These are phyloP conservation scores for Drosophila helvetica DNA, from an alignment of 2,888 invertebrate genomes.

Conservation along the genomic window DNA sequence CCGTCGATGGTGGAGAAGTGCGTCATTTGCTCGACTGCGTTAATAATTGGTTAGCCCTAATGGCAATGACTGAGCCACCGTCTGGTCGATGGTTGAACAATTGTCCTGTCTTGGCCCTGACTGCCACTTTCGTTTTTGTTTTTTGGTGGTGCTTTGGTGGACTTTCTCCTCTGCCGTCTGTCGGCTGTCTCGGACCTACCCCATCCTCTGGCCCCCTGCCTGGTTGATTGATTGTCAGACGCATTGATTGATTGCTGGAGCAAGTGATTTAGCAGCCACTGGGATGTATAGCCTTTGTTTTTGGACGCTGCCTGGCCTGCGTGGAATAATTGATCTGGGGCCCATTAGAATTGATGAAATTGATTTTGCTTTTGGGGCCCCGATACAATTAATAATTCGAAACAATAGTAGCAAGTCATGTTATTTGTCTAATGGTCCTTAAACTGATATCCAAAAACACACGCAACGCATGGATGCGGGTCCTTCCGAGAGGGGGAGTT, in stretches of 20 bases:
- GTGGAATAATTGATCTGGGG: slow-evolving; percentile 41
- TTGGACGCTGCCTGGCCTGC: slow-evolving; percentile 3
- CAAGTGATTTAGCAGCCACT: slow-evolving; percentile 43
- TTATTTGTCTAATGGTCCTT: slow-evolving; percentile 60
- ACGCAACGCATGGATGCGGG: background rate
- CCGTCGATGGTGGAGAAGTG: slow-evolving; percentile 14
- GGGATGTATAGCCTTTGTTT: slow-evolving; percentile 25
- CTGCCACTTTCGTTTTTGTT: slow-evolving; percentile 1
- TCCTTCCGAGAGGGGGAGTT: no score
- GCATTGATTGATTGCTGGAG: slow-evolving; percentile 63
- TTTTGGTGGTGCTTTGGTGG: background rate
- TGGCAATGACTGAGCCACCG: slow-evolving; percentile 37
- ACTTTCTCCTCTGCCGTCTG: slow-evolving; percentile 8
- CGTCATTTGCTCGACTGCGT: slow-evolving; percentile 47
- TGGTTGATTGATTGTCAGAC: slow-evolving; percentile 58
- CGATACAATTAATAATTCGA: slow-evolving; percentile 39
- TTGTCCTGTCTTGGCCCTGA: slow-evolving; percentile 8
- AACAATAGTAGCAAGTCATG: slow-evolving; percentile 55
- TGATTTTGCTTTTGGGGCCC: slow-evolving; percentile 38
- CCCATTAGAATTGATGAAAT: slow-evolving; percentile 40
- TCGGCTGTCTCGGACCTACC: background rate
- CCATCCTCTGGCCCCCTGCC: background rate
- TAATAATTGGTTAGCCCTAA: slow-evolving; percentile 65
- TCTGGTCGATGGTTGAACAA: background rate
- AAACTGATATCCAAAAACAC: slow-evolving; percentile 36